Evolutionary conservation across 2,797 vertebrate species (phyloP), one percentile per base, ranked within the genome.

Genomic region (Antrozous pallidus): DNA sequence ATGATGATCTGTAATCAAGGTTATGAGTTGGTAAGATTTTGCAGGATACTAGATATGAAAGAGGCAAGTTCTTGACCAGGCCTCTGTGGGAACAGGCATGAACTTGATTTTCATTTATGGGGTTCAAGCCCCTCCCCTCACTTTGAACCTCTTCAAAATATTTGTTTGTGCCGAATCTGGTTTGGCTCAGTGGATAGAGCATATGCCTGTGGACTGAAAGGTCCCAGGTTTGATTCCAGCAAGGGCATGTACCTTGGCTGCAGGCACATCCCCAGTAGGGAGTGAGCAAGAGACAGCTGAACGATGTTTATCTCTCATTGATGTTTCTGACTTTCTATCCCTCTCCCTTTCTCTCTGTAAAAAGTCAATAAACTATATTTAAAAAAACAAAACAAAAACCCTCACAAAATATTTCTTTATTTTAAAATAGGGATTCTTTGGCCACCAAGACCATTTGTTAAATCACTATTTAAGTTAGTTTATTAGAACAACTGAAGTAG

Each of bases 401-500:
- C n/a, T n/a, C n/a, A n/a, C n/a, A n/a, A 42, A 42, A 42, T 42
- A 42, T 42, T 42, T 42, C 5, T 12, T 83, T 81, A 70, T 77
- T 90, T 93, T 47, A 65, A 86, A 70, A 56, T 47, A 77, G 17
- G 10, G 38, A 42, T 82, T 92, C 54, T 94, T 87, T 61, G 40
- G 40, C 87, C 69, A 67, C 69, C 28, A 42, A 71, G 75, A 73
- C 47, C 40, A 33, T 47, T 47, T 40, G 38, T 91, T 83, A 71
- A 89, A 31, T 63, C 10, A 61, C 78, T 56, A 56, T 74, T 88
- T 94, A 79, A 88, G 28, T 51, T 87, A 47, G 18, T 56, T 87
- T 88, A 75, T 84, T 86, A 88, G 47, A 91, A 95, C 95, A 38
- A 75, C 91, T 86, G 86, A 51, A 92, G 77, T 54, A 80, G 89